Conservation (phyloP, 2,888 invertebrate species). For the Tetranychus piercei region DNA sequence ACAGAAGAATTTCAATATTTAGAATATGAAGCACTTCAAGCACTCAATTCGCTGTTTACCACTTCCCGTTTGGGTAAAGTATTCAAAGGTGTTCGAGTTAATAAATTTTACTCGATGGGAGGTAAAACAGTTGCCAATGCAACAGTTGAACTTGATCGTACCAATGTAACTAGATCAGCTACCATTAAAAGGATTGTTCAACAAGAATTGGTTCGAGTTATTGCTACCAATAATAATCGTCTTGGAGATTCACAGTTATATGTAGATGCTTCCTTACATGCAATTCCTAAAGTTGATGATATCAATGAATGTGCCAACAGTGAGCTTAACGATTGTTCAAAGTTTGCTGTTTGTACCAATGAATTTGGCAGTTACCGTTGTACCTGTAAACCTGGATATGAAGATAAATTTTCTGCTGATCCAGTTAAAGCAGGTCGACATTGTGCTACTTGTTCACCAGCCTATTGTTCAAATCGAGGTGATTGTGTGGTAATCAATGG, state of each 20-base stretch:
- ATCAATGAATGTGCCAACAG: conserved; percentile 64
- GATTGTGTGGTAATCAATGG: conserved; percentile 57
- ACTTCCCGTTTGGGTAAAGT: conserved; percentile 77
- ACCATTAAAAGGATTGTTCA: conserved; percentile 56
- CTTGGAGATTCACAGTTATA: conserved; percentile 67
- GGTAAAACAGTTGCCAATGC: conserved; percentile 61
- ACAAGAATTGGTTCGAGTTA: conserved; percentile 61
- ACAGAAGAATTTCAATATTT: conserved; percentile 63
- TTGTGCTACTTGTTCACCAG: conserved; percentile 44
- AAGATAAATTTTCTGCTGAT: conserved; percentile 53
- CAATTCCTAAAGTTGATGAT: conserved; percentile 38
- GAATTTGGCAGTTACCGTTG: conserved; percentile 66
- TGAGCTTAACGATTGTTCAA: conserved; percentile 67
- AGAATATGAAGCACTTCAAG: conserved; percentile 65
- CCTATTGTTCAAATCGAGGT: conserved; percentile 64
- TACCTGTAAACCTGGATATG: conserved; percentile 50
- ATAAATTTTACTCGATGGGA: conserved; percentile 49
- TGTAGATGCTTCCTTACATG: conserved; percentile 28
- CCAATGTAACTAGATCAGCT: conserved; percentile 46
- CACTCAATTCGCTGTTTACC: conserved; percentile 75
- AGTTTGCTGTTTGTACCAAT: conserved; percentile 56
- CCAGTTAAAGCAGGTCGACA: conserved; percentile 15
- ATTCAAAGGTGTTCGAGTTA: conserved; percentile 60
- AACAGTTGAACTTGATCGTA: conserved; percentile 44
- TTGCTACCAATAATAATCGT: conserved; percentile 63